A percentile compares a stretch with the other conserved stretches of the same genome.
Conservation (phyloP, 2,888 invertebrate genomes). For the Creontiades dilutus region DNA sequence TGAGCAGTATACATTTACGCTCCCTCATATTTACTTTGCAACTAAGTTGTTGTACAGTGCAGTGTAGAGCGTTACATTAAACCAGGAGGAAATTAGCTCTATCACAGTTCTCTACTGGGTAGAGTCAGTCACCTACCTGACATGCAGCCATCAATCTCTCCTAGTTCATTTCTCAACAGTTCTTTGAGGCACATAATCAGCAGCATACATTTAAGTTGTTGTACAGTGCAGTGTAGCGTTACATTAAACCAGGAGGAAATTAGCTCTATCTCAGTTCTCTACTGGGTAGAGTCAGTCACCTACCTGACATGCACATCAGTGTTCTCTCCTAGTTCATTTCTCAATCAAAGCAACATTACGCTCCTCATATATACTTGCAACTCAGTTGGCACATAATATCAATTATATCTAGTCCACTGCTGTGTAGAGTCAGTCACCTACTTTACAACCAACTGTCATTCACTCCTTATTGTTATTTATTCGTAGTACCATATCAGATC, state of each 20-base stretch:
- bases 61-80: neutral
- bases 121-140: slow-evolving; percentile 19
- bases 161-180: neutral
- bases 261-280: neutral
- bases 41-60: neutral
- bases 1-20: neutral
- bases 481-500: no score
- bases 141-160: neutral
- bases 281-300: neutral
- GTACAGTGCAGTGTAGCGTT: neutral
- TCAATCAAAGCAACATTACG: no score
- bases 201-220: neutral
- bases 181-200: no score
- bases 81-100: slow-evolving; percentile 3
- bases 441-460: neutral
- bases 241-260: neutral
- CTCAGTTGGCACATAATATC: no score
- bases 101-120: neutral
- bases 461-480: no score
- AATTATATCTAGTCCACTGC: no score
- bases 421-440: slow-evolving; percentile 1
- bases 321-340: no score
- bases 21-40: neutral
- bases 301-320: neutral
- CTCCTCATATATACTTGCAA: no score